Conservation (phyloP, 92 coral and sea anemone genomes). For the Palythoa caribaeorum region DNA sequence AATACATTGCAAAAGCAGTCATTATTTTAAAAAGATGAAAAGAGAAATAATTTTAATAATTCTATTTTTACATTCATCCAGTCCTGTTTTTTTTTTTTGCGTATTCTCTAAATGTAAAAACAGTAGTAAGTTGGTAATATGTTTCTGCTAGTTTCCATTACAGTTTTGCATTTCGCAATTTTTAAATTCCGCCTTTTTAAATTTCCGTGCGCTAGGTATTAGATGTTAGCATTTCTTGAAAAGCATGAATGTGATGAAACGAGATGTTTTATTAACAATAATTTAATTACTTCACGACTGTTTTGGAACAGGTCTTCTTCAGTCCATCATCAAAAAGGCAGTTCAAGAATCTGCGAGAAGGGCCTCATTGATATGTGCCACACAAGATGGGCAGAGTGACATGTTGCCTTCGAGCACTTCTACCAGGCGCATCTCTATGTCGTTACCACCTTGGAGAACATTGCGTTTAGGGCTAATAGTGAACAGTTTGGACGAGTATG, state of each 20-base stretch:
- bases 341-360: conserved; percentile 6
- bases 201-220: conserved; percentile 14
- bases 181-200: too few species aligned
- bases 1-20: too few species aligned
- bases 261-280: conserved; percentile 19
- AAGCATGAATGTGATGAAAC: too few species aligned
- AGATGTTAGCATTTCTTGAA: neutral
- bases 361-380: conserved; percentile 30
- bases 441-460: conserved; percentile 28
- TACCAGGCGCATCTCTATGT: conserved; percentile 13
- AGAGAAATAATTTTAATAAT: too few species aligned
- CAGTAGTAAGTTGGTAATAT: too few species aligned
- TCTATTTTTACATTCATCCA: too few species aligned
- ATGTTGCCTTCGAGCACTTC: conserved; percentile 27
- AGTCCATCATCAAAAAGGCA: conserved; percentile 19
- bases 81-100: too few species aligned
- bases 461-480: conserved; percentile 48
- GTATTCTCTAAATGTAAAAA: too few species aligned
- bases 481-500: conserved; percentile 51
- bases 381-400: conserved; percentile 32
- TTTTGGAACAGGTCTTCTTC: conserved; percentile 25
- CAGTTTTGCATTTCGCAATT: conserved; percentile 10
- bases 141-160: neutral
- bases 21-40: too few species aligned
- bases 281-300: conserved; percentile 3